Evolutionary conservation across 2,113 vertebrate species (phyloP).

Genomic region (Erythrocercus mccallii): DNA sequence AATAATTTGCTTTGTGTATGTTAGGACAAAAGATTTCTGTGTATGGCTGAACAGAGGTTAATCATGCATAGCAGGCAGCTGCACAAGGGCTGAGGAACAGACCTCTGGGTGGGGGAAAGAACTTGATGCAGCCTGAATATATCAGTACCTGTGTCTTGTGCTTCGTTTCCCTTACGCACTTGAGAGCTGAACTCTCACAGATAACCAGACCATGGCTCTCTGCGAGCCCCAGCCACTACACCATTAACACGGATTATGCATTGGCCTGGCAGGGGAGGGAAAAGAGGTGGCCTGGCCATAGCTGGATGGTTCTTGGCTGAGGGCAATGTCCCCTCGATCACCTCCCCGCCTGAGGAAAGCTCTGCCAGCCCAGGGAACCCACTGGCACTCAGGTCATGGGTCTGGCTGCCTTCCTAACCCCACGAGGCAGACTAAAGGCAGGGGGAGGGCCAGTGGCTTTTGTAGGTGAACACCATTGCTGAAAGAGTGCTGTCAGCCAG

Average conservation of each 20-base stretch:
- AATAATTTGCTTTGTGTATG: conserved; percentile 98
- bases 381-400: neutral
- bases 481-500: neutral
- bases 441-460: neutral
- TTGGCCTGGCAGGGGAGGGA: neutral
- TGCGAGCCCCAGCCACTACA: neutral
- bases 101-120: conserved; percentile 67
- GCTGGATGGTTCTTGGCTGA: neutral
- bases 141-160: conserved; percentile 74
- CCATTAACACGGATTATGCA: accelerated
- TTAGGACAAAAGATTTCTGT: conserved; percentile 92
- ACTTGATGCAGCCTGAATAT: conserved; percentile 63
- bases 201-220: neutral
- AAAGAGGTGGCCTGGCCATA: accelerated
- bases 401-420: neutral
- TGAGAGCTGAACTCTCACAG: neutral
- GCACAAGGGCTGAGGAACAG: conserved; percentile 75
- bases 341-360: neutral
- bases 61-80: conserved; percentile 88
- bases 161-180: neutral
- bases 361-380: neutral
- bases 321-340: neutral
- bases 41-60: conserved; percentile 90
- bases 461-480: neutral
- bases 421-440: accelerated